phyloP scores from a whole-genome alignment of 30 jellyfish, hydroid and myxozoan genomes.

The Hydractinia echinata region DNA sequence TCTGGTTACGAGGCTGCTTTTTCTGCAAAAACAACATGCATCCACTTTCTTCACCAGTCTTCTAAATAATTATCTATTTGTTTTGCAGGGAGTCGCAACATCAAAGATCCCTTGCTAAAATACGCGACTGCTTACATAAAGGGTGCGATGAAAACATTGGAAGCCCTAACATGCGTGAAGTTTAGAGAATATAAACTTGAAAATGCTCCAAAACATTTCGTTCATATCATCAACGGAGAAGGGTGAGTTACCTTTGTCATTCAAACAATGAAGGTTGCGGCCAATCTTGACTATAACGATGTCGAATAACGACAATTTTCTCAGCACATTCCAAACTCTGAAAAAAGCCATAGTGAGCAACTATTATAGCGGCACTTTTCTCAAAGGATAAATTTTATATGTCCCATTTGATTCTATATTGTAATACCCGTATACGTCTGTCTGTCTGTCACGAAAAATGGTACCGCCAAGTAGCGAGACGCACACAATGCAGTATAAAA shows the following conservation, averaged over 20 bases:
- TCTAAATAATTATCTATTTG: neutral
- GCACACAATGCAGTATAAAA: too few species aligned
- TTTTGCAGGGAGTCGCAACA: neutral
- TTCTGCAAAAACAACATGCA: neutral
- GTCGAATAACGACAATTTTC: too few species aligned
- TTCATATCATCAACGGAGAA: neutral
- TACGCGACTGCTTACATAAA: neutral
- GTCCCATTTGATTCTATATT: too few species aligned
- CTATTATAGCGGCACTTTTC: too few species aligned
- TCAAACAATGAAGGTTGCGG: too few species aligned
- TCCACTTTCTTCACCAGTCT: neutral
- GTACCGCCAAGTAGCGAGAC: too few species aligned
- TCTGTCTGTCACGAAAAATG: too few species aligned
- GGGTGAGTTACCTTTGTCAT: neutral
- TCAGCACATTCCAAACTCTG: too few species aligned
- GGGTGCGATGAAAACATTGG: conserved; percentile 10
- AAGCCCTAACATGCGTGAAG: neutral
- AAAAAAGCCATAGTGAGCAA: too few species aligned
- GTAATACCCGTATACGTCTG: too few species aligned
- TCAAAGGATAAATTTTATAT: too few species aligned
- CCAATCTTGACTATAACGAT: too few species aligned
- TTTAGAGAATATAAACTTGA: neutral
- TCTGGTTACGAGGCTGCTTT: neutral
- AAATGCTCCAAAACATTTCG: neutral
- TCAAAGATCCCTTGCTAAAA: neutral